Evolutionary conservation across 2,113 vertebrate genomes (phyloP), one percentile per base, ranked within the genome.

Genomic region (Cebus imitator): DNA sequence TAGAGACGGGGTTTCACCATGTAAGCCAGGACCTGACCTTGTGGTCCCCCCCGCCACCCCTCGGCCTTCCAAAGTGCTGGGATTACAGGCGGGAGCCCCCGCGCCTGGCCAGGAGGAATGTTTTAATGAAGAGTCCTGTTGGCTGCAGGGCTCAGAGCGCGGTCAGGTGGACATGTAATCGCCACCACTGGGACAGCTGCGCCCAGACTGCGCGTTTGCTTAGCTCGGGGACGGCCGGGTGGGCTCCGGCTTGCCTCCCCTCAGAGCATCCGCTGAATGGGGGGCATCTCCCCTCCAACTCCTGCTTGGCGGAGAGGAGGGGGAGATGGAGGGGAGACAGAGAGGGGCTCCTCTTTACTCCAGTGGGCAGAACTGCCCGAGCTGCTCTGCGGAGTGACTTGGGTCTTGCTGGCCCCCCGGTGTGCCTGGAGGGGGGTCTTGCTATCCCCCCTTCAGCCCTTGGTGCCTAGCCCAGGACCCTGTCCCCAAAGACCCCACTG

Each of bases 191-290:
- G 50, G 76, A 94, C 23, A 61, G 20, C 30, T 12, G 4, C 0
- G 1, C 75, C 48, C 18, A 3, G 70, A 18, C 6, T 1, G 9
- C 1, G 0, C 0, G 4, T 40, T 50, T 48, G 55, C 52, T 23
- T 35, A 2, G 3, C 1, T 14, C 0, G 10, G 21, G 27, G 76
- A 45, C 0, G 32, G 79, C 10, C 66, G 4, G 0, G 0, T 3
- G 4, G 0, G n/a, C 78, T 23, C 27, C n/a, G 1, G 0, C 30
- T 48, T 0, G 7, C 30, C 18, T n/a, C 18, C 27, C 25, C 35
- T 35, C 8, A 1, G 57, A 23, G 10, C 16, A 5, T 27, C 21
- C 0, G 0, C 32, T 1, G 2, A 64, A 2, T 30, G 27, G 27
- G 8, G 6, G 7, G 32, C 5, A 1, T 57, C 32, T 35, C 11